These are phyloP conservation scores for Mesoligia furuncula DNA, from an alignment of 2,888 invertebrate species.

Conservation along the genomic window DNA sequence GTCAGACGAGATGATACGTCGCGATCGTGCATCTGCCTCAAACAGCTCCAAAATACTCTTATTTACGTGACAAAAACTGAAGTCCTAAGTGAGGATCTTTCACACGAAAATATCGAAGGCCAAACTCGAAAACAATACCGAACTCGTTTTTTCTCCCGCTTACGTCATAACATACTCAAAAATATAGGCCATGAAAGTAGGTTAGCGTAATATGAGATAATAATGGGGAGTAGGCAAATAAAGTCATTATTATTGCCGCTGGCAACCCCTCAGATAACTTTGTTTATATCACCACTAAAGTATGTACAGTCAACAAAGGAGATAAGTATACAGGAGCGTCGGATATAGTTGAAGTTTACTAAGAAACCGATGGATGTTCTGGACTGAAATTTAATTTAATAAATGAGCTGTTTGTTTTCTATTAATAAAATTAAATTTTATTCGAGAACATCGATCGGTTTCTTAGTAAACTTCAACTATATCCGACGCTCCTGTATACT, in stretches of 20 bases:
- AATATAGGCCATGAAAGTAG: slow-evolving; percentile 61
- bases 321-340: no score
- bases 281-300: slow-evolving; percentile 46
- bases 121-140: slow-evolving; percentile 23
- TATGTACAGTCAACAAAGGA: no score
- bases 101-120: neutral
- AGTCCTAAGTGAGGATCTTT: neutral
- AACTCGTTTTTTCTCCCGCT: slow-evolving; percentile 27
- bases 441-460: no score
- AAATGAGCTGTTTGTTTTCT: no score
- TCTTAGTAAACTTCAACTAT: no score
- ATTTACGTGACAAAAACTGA: neutral
- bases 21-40: neutral
- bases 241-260: slow-evolving; percentile 57
- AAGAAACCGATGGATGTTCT: no score
- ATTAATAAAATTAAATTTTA: no score
- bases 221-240: slow-evolving; percentile 62
- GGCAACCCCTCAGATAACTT: slow-evolving; percentile 41
- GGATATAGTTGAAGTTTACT: no score
- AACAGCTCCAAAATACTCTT: neutral
- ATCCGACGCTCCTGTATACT: no score
- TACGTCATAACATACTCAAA: slow-evolving; percentile 48
- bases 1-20: neutral
- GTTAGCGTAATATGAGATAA: slow-evolving; percentile 56
- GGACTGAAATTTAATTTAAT: no score